Evolutionary conservation across 2,888 invertebrate species (phyloP), one percentile per base, ranked within the genome.

Genomic region (Dynastes maya): DNA sequence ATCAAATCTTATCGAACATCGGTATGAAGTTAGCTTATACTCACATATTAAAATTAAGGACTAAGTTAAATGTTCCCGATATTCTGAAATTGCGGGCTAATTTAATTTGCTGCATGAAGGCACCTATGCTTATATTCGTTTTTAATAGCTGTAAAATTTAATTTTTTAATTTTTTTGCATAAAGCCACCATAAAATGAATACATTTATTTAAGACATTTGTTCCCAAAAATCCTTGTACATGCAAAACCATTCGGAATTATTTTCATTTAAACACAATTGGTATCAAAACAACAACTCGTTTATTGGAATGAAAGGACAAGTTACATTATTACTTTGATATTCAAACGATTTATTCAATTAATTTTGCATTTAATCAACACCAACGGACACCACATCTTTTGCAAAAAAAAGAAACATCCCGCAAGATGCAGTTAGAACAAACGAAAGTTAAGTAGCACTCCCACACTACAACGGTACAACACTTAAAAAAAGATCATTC

Each of bases 241-340:
- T 22, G 22, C 22, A 22, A 22, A 22, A 22, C 22, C 22, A 22
- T 22, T 22, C 22, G 22, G 0, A n/a, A 55, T 6, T 55, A 1
- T 16, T 55, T n/a, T 22, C 5, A 13, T 9, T 27, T 49, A 45
- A 49, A 68, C 11, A 51, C 27, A 51, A 11, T 8, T 5, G 5
- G 5, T 40, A 51, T 9, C 27, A 49, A 49, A 11, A 13, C 16
- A 68, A 29, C 22, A 74, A 74, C 16, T 27, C 11, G 37, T 74
- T 74, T 74, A 74, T 74, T 74, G 72, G 72, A 74, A 74, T 74
- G 72, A 74, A 55, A 61, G 27, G 45, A 45, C 45, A 45, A 45
- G 2, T 45, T 45, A 45, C 45, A 45, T 45, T 45, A 27, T 55
- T 72, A 72, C 72, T 61, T 16, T 74, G 49, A 40, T 74, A 37